These are phyloP conservation scores for Xyrauchen texanus DNA, from an alignment of 2,113 vertebrate genomes.

Conservation along the genomic window DNA sequence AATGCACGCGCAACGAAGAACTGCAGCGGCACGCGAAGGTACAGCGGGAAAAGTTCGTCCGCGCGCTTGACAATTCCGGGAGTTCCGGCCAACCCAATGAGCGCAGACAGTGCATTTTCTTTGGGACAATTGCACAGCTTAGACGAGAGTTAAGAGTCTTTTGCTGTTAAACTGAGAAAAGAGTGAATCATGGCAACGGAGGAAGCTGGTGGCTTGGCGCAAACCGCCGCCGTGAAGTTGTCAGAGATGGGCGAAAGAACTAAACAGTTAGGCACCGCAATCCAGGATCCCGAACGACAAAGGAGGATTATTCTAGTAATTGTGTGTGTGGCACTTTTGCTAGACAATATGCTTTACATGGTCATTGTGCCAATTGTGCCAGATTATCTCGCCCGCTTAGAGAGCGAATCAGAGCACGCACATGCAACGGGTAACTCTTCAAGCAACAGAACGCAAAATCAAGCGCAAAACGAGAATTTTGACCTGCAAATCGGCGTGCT, in stretches of 20 bases:
- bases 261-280: conserved; percentile 80
- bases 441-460: conserved; percentile 62
- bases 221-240: conserved; percentile 83
- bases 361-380: conserved; percentile 97
- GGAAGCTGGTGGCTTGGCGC: conserved; percentile 68
- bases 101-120: conserved; percentile 17
- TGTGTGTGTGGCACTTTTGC: conserved; percentile 88
- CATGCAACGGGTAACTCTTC: conserved; percentile 62
- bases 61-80: conserved; percentile 41
- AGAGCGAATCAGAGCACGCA: conserved; percentile 63
- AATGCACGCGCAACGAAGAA: conserved; percentile 67
- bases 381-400: conserved; percentile 81
- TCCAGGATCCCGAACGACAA: conserved; percentile 83
- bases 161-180: conserved; percentile 41
- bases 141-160: conserved; percentile 36
- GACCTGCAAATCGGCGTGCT: conserved; percentile 94
- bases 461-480: conserved; percentile 76
- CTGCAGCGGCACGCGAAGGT: conserved; percentile 58
- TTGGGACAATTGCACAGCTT: conserved; percentile 47
- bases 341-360: conserved; percentile 99
- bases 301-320: conserved; percentile 86
- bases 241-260: conserved; percentile 85
- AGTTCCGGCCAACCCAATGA: conserved; percentile 40
- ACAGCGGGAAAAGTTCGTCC: conserved; percentile 64
- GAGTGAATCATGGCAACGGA: conserved; percentile 71